A percentile compares a stretch with the other conserved stretches of the same genome.
Conservation (phyloP, 2,888 invertebrate genomes). For the Agrenia bidenticulata region DNA sequence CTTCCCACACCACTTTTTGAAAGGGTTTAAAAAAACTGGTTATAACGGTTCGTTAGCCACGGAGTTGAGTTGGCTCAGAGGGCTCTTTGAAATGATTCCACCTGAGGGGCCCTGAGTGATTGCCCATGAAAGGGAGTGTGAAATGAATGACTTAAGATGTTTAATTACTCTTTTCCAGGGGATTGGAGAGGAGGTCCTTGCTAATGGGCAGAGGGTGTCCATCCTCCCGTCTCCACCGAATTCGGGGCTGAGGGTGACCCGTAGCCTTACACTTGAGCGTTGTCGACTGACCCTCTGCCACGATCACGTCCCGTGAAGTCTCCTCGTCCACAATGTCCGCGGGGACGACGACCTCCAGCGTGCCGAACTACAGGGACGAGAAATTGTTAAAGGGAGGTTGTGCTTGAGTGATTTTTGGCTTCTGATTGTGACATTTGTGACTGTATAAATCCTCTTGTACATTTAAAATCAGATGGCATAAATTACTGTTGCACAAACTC, state of each 20-base stretch:
- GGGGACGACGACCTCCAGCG: slow-evolving; percentile 55
- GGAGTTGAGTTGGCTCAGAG: neutral
- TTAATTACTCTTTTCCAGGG: slow-evolving; percentile 43
- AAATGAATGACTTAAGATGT: neutral
- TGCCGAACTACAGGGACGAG: slow-evolving; percentile 51
- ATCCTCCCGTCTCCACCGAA: slow-evolving; percentile 55
- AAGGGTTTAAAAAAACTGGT: too few species aligned
- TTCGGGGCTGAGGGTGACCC: slow-evolving; percentile 54
- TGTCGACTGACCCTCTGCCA: slow-evolving; percentile 53
- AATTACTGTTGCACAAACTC: too few species aligned
- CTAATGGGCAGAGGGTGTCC: slow-evolving; percentile 49
- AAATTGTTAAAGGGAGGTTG: too few species aligned
- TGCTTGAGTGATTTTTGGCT: too few species aligned
- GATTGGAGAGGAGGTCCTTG: slow-evolving; percentile 47
- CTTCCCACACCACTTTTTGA: too few species aligned
- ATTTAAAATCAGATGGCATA: too few species aligned
- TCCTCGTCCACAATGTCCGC: slow-evolving; percentile 53
- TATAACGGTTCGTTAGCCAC: neutral
- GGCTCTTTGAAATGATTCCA: too few species aligned
- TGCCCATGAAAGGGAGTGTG: neutral
- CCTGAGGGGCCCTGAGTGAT: neutral
- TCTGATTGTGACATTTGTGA: too few species aligned
- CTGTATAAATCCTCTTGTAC: too few species aligned
- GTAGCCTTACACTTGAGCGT: slow-evolving; percentile 53
- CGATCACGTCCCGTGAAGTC: slow-evolving; percentile 55